Conservation (phyloP, 2,797 vertebrate species). For the Perodicticus potto region DNA sequence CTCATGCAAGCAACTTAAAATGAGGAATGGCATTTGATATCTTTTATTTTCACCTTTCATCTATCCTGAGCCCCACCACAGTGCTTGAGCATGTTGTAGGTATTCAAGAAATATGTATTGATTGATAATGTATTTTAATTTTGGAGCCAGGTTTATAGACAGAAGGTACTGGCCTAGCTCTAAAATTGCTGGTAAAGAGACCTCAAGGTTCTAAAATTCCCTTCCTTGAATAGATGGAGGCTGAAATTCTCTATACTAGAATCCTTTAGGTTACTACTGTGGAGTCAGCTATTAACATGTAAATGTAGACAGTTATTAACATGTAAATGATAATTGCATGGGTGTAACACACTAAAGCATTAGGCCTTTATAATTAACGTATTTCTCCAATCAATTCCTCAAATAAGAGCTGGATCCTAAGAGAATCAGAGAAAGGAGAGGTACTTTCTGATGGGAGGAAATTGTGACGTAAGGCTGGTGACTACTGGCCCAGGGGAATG, state of each 20-base stretch:
- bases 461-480: background rate
- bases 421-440: background rate
- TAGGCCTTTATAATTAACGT: constrained; percentile 1
- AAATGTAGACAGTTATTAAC: background rate
- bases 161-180: background rate
- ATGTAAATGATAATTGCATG: background rate
- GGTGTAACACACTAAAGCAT: background rate
- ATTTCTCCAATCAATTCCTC: background rate
- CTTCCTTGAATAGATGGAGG: background rate
- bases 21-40: background rate
- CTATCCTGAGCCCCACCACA: background rate
- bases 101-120: background rate
- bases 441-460: background rate
- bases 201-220: background rate
- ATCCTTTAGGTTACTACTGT: background rate
- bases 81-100: background rate
- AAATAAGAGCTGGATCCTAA: background rate
- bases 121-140: constrained; percentile 2
- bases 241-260: background rate
- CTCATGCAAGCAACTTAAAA: background rate
- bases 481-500: too few relatives aligned
- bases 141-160: background rate
- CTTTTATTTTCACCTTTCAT: background rate
- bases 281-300: background rate
- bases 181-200: background rate